Conservation (phyloP, 2,113 vertebrate genomes). For the Hemicordylus capensis region DNA sequence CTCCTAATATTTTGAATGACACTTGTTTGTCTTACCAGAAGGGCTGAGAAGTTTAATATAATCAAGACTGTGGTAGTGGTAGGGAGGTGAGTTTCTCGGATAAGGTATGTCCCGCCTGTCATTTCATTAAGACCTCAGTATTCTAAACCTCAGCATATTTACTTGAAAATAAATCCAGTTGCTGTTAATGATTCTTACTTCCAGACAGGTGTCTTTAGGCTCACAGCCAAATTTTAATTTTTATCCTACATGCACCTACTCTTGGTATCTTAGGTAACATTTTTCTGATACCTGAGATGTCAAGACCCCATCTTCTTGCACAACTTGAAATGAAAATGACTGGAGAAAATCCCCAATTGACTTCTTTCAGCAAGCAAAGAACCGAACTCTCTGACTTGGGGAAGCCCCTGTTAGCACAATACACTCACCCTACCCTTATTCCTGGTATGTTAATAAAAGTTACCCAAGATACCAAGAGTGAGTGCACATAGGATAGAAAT, state of each 20-base stretch:
- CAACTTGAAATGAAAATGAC: background rate
- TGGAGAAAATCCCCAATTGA: background rate
- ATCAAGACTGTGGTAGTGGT: background rate
- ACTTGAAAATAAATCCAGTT: background rate
- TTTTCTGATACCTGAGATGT: background rate
- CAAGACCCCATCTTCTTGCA: background rate
- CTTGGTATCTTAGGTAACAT: no score
- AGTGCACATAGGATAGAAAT: no score
- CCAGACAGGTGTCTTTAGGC: background rate
- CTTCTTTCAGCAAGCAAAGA: background rate
- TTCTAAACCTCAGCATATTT: background rate
- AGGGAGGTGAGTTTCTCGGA: background rate
- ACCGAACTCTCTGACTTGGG: background rate
- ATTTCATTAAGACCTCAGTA: background rate
- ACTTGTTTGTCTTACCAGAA: background rate
- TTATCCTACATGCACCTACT: background rate
- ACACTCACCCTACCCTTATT: background rate
- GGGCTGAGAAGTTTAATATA: background rate
- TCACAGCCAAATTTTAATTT: background rate
- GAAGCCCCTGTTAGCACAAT: background rate
- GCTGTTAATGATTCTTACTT: no score
- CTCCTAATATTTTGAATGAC: background rate
- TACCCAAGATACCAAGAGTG: no score
- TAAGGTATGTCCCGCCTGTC: no score
- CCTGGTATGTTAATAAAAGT: no score